These are phyloP conservation scores for Trachelipus rathkii DNA, from an alignment of 1,140 invertebrate genomes.

Conservation along the genomic window DNA sequence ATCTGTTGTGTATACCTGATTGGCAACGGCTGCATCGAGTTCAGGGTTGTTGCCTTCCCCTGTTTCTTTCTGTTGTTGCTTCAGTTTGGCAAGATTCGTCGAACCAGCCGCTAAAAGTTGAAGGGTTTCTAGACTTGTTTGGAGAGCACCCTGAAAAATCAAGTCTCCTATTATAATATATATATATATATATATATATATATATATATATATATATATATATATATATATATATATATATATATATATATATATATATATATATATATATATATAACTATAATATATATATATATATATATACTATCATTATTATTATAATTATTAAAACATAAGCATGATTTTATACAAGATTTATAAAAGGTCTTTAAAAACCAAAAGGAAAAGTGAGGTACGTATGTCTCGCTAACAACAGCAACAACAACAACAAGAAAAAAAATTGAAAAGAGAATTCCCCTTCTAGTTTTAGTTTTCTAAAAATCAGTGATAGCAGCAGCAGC, in stretches of 20 bases:
- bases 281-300: too few species aligned
- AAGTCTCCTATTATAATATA: not conserved
- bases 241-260: not conserved
- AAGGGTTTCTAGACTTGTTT: constrained; percentile 24
- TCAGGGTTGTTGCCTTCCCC: not conserved
- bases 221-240: constrained; percentile 15
- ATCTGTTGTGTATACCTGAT: not conserved
- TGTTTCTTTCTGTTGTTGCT: not conserved
- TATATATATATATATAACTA: too few species aligned
- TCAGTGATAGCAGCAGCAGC: too few species aligned
- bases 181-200: not conserved
- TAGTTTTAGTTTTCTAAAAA: too few species aligned
- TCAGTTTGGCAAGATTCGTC: constrained; percentile 27
- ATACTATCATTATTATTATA: too few species aligned
- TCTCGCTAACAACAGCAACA: too few species aligned
- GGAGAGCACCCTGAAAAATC: constrained; percentile 6
- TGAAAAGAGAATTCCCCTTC: too few species aligned
- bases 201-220: constrained; percentile 15
- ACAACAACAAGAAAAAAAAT: too few species aligned
- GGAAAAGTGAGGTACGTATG: too few species aligned
- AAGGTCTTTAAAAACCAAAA: too few species aligned
- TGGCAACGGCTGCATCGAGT: not conserved
- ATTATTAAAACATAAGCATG: too few species aligned
- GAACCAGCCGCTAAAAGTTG: constrained; percentile 26
- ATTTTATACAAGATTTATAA: too few species aligned